Evolutionary conservation across 2,797 vertebrate genomes (phyloP).

Genomic region (Glyptemys insculpta): DNA sequence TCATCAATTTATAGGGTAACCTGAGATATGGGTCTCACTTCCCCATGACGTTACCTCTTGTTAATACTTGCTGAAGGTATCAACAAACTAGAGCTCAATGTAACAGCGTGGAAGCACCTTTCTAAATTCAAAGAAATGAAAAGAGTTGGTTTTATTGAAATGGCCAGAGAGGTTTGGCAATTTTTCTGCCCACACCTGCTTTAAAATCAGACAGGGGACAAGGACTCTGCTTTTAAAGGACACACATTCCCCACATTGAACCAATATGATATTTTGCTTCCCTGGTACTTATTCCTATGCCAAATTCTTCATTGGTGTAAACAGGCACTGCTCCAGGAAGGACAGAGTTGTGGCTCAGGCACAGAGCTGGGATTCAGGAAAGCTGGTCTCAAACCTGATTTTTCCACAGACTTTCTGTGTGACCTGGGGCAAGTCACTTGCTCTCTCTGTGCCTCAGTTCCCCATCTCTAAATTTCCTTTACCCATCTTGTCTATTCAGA

Average conservation of each 20-base stretch:
- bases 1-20: slow-evolving; percentile 80
- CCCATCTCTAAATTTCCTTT: not conserved
- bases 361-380: slow-evolving; percentile 16
- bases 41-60: slow-evolving; percentile 60
- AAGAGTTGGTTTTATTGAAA: slow-evolving; percentile 12
- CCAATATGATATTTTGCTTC: not conserved
- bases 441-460: not conserved
- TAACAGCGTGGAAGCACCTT: not conserved
- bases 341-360: not conserved
- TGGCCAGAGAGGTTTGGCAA: not conserved
- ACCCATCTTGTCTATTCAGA: not conserved
- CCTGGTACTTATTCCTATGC: not conserved
- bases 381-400: not conserved
- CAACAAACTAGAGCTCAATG: slow-evolving; percentile 4
- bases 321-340: not conserved
- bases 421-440: not conserved
- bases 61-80: slow-evolving; percentile 68
- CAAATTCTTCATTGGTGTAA: slow-evolving; percentile 7
- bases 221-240: not conserved
- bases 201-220: not conserved
- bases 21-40: slow-evolving; percentile 72
- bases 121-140: slow-evolving; percentile 19
- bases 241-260: not conserved
- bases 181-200: not conserved
- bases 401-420: slow-evolving; percentile 18